A percentile compares a stretch with the other conserved stretches of the same genome.
phyloP scores from a whole-genome alignment of 2,113 vertebrate genomes.

The Gymnarchus niloticus region DNA sequence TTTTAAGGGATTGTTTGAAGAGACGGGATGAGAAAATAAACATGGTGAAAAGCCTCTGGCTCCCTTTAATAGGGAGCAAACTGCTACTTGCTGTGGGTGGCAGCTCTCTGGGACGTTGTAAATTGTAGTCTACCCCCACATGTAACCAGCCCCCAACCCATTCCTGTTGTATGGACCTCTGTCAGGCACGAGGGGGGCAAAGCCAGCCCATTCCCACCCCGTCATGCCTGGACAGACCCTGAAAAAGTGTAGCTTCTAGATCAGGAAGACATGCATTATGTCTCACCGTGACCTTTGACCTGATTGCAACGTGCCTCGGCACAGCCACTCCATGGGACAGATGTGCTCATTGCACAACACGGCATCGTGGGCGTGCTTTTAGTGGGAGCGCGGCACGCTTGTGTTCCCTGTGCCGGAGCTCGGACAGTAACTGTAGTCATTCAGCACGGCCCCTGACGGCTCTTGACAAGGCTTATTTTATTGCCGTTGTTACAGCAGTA shows the following conservation, averaged over 20 bases:
- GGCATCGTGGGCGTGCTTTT: background rate
- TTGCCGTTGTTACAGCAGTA: background rate
- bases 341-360: background rate
- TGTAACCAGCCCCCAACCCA: constrained; percentile 37
- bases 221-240: background rate
- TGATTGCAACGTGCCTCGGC: background rate
- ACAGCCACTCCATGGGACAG: background rate
- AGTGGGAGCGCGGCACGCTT: too few relatives aligned
- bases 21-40: constrained; percentile 69
- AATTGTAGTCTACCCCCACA: constrained; percentile 36
- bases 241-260: background rate
- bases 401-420: background rate
- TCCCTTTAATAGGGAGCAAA: constrained; percentile 53
- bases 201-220: constrained; percentile 24
- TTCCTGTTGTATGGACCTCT: constrained; percentile 42
- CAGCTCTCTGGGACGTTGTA: constrained; percentile 30
- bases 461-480: background rate
- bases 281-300: background rate
- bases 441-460: background rate
- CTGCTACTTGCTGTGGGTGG: constrained; percentile 48
- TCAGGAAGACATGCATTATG: background rate
- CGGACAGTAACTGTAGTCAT: background rate
- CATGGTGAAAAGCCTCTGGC: constrained; percentile 59
- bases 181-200: constrained; percentile 42
- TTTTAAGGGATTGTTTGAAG: constrained; percentile 79